phyloP scores from a whole-genome alignment of 1,140 invertebrate species.

The Penaeus chinensis region DNA sequence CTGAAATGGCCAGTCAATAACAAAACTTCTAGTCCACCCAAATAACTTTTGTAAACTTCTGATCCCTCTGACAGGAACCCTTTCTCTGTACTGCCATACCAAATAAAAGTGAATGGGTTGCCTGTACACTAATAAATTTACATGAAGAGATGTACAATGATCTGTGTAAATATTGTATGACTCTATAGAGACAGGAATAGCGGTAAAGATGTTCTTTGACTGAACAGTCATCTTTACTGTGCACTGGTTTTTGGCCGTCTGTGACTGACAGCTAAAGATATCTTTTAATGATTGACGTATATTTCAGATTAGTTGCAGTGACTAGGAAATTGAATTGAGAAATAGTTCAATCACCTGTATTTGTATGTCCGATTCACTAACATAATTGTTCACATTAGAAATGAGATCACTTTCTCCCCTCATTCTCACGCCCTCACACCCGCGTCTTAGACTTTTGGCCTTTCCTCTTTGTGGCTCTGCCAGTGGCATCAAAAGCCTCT shows the following conservation, averaged over 20 bases:
- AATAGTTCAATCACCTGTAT: no score
- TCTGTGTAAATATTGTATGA: constrained; percentile 10
- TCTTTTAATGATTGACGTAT: no score
- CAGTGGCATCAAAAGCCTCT: neutral
- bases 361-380: no score
- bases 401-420: neutral
- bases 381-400: neutral
- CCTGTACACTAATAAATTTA: constrained; percentile 21
- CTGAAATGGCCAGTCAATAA: no score
- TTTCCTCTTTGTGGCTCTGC: constrained; percentile 4
- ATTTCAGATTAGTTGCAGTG: no score
- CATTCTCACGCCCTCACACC: constrained; percentile 1
- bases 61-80: neutral
- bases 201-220: no score
- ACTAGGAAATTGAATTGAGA: no score
- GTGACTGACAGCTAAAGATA: no score
- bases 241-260: no score
- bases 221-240: no score
- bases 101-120: constrained; percentile 10
- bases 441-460: neutral
- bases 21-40: constrained; percentile 7
- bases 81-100: constrained; percentile 24
- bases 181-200: no score
- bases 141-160: neutral
- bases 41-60: neutral